Percentiles rank a stretch among this genome's conserved stretches.
Conservation (phyloP, 2,113 vertebrate genomes). For the Naja naja region DNA sequence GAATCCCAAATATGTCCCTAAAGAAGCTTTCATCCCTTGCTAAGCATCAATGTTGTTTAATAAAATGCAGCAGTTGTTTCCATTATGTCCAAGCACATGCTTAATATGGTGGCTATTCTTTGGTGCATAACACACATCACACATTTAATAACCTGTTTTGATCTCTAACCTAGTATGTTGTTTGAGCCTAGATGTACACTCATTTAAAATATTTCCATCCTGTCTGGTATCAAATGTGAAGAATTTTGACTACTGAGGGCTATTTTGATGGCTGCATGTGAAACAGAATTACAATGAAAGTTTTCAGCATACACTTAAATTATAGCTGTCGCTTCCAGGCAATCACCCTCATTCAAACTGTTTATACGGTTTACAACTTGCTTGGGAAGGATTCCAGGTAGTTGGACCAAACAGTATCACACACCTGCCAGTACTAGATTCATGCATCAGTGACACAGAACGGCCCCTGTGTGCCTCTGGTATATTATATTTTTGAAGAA, state of each 20-base stretch:
- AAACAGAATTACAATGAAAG: conserved; percentile 37
- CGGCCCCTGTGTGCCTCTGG: conserved; percentile 41
- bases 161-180: neutral
- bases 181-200: neutral
- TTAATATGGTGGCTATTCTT: neutral
- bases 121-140: neutral
- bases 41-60: neutral
- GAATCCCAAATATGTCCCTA: neutral
- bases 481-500: neutral
- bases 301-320: conserved; percentile 35
- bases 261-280: neutral
- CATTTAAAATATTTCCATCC: conserved; percentile 20
- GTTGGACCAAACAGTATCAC: conserved; percentile 54
- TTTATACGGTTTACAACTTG: conserved; percentile 43
- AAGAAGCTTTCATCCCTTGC: neutral
- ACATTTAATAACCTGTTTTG: neutral
- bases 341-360: conserved; percentile 19
- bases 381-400: conserved; percentile 57
- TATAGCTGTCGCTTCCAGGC: conserved; percentile 44
- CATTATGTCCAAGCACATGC: neutral
- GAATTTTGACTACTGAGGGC: conserved; percentile 24
- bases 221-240: conserved; percentile 9
- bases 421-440: conserved; percentile 40
- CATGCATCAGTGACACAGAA: conserved; percentile 50
- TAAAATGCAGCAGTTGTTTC: neutral